Base-by-base conservation (phyloP, 2,888 invertebrate species). In the Machimus atricapillus region DNA sequence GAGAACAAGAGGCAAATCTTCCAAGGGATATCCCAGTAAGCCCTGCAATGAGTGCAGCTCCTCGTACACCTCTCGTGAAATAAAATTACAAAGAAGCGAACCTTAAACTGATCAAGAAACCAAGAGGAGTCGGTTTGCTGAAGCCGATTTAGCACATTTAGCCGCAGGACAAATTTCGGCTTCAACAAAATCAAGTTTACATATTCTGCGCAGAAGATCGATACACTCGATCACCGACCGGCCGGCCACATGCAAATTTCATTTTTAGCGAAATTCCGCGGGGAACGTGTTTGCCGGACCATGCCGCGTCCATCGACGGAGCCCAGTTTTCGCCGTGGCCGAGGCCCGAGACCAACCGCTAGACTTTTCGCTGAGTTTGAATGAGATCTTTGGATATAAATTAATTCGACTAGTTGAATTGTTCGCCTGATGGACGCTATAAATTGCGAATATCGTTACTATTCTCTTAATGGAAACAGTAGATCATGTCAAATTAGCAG, bases 401-500 rank as follows among this genome's bases (percentile, higher is more conserved):
- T 86, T 86, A 78, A 86, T 86, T 78, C 66, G 78, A 37, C 40
- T 86, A 78, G 78, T 79, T 86, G 78, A 77, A 86, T 86, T 86
- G 86, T 86, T 78, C 78, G 78, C 58, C 78, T 78, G 78, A 86
- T 86, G 78, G 86, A 58, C 78, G 78, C 86, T 66, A 86, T 86
- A 86, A 86, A 86, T 86, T 79, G 86, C 78, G 27, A 78, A 86
- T 79, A 86, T 86, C 86, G 78, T 86, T 79, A 86, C 86, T 86
- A 86, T 73, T 81, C 74, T 86, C 52, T 66, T 87, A 87, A 87
- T 87, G 73, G 73, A 87, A 87, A 82, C 87, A 87, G 87, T 87
- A 87, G 87, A 87, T 87, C 87, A 87, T 87, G 87, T 87, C 87
- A 87, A 87, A 87, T 87, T 87, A 87, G 87, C 74, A 76, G 74